A percentile compares a stretch with the other conserved stretches of the same genome.
Evolutionary conservation across 2,797 vertebrate species (phyloP).

Genomic region (Hapalemur alaotrensis): DNA sequence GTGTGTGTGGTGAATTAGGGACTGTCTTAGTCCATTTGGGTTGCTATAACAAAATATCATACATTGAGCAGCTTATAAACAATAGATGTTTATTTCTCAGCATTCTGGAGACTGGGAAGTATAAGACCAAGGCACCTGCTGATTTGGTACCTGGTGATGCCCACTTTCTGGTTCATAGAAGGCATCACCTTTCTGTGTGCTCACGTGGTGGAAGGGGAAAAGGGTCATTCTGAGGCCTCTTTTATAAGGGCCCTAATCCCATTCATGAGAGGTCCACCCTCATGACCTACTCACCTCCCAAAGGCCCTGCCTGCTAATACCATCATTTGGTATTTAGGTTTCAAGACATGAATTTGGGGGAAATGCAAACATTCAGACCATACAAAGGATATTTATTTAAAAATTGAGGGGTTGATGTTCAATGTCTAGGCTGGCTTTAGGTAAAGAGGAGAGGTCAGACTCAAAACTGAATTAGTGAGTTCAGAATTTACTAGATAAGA

Average conservation of each 20-base stretch:
- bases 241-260: neutral
- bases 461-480: neutral
- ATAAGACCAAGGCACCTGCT: neutral
- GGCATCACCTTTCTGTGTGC: neutral
- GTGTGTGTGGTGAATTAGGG: neutral
- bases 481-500: neutral
- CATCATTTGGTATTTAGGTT: neutral
- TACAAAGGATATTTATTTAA: neutral
- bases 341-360: neutral
- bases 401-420: neutral
- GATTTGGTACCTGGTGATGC: neutral
- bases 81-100: neutral
- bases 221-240: neutral
- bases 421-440: neutral
- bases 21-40: neutral
- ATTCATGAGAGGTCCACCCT: neutral
- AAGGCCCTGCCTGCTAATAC: neutral
- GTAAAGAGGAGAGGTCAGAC: neutral
- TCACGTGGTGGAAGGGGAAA: neutral
- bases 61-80: neutral
- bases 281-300: neutral
- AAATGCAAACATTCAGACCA: neutral
- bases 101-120: neutral
- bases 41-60: neutral
- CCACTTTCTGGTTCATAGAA: too few species aligned